These are phyloP conservation scores for Oscheius sp. DNA, from an alignment of 2,888 invertebrate species.

Conservation along the genomic window DNA sequence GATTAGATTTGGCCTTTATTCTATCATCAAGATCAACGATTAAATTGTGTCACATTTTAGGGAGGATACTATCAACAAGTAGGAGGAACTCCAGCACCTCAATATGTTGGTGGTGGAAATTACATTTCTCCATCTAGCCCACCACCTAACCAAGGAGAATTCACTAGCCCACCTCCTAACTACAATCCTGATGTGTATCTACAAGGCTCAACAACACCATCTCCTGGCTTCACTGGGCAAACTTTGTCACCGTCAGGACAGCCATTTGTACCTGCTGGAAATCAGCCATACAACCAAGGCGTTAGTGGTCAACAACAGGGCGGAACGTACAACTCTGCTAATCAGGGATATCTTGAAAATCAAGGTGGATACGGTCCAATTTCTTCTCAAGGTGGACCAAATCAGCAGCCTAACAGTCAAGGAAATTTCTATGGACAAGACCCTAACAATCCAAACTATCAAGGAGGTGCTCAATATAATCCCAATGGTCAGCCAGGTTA, in stretches of 20 bases:
- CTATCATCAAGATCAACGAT: no score
- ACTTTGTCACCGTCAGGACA: neutral
- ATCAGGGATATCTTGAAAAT: constrained; percentile 5
- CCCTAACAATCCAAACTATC: no score
- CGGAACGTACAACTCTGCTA: constrained; percentile 19
- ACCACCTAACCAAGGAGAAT: neutral
- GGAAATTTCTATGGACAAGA: constrained; percentile 7
- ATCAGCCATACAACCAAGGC: constrained; percentile 10
- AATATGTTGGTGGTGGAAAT: neutral
- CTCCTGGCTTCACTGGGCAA: constrained; percentile 1
- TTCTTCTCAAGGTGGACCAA: constrained; percentile 11
- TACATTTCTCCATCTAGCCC: constrained; percentile 10
- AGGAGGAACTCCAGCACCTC: neutral
- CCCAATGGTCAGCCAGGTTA: neutral
- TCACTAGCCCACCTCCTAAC: constrained; percentile 22
- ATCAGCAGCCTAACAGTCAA: neutral
- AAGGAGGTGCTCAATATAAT: constrained; percentile 6
- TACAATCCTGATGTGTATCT: constrained; percentile 29
- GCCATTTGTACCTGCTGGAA: constrained; percentile 3
- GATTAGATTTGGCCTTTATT: constrained; percentile 17
- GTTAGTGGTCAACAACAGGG: neutral
- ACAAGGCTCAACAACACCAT: constrained; percentile 13
- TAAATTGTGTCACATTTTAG: constrained; percentile 11
- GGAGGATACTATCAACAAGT: constrained; percentile 16
- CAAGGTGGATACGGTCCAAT: constrained; percentile 10